Evolutionary conservation across 2,113 vertebrate genomes (phyloP).

Genomic region (Phalacrocorax brasilianus): DNA sequence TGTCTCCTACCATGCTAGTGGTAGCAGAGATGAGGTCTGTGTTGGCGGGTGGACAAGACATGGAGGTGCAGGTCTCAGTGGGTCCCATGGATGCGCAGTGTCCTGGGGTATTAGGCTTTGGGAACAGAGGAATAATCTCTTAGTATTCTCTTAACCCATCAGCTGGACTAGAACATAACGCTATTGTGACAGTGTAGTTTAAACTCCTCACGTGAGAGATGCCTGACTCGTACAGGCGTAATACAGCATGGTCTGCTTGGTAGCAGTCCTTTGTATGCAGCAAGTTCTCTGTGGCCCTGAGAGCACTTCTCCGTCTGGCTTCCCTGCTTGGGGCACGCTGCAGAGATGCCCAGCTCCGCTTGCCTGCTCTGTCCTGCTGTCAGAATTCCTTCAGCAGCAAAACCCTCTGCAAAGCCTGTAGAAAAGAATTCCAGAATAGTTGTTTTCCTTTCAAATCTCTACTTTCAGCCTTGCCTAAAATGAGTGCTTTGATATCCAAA

Average conservation of each 20-base stretch:
- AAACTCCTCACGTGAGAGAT: too few species aligned
- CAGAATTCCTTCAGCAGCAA: background rate
- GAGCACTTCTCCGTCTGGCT: background rate
- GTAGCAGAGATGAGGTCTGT: background rate
- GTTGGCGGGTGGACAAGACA: accelerated
- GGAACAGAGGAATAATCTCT: background rate
- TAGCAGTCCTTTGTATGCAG: accelerated
- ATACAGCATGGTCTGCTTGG: accelerated
- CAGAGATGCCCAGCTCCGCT: background rate
- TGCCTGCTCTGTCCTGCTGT: background rate
- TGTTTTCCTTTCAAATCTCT: background rate
- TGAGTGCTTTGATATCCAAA: background rate
- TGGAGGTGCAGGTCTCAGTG: background rate
- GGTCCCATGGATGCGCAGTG: accelerated
- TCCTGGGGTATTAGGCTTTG: background rate
- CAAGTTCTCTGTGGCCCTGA: background rate
- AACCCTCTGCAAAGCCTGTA: background rate
- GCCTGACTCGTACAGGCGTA: accelerated
- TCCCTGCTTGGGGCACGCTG: background rate
- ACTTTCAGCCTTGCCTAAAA: background rate
- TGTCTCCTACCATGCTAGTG: accelerated
- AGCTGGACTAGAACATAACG: accelerated
- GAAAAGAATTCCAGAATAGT: background rate
- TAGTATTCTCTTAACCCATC: background rate
- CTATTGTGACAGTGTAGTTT: background rate